A percentile compares a stretch with the other conserved stretches of the same genome.
These are phyloP conservation scores for Clupea harengus DNA, from an alignment of 2,113 vertebrate genomes.

Conservation along the genomic window DNA sequence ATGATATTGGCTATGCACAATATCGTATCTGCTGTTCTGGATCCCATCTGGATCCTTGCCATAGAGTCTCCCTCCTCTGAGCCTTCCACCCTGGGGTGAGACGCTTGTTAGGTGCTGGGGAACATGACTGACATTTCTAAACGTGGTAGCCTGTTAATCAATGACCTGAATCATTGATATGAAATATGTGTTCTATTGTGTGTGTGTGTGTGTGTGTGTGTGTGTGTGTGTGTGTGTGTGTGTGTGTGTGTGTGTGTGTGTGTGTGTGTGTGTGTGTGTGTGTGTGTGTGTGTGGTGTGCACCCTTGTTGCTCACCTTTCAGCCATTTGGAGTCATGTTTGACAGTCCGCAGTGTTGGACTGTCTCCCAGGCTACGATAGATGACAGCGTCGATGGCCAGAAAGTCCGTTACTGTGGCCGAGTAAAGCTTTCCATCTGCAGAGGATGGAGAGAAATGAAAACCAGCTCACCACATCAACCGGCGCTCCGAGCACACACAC, in stretches of 20 bases:
- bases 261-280: no score
- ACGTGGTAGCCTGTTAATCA: no score
- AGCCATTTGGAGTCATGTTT: slow-evolving; percentile 99
- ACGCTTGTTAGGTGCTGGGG: no score
- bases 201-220: neutral
- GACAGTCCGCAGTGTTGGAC: slow-evolving; percentile 94
- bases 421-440: slow-evolving; percentile 95
- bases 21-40: no score
- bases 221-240: neutral
- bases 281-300: no score
- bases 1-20: no score
- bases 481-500: slow-evolving; percentile 18
- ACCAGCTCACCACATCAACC: slow-evolving; percentile 45
- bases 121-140: no score
- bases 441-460: slow-evolving; percentile 36
- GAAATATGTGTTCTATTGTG: neutral
- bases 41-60: no score
- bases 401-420: slow-evolving; percentile 98
- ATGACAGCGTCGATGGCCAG: slow-evolving; percentile 98
- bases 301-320: slow-evolving; percentile 81
- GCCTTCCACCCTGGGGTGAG: no score
- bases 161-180: no score
- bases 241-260: neutral
- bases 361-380: slow-evolving; percentile 97
- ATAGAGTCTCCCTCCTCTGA: no score